Evolutionary conservation across 92 coral and sea anemone genomes (phyloP).

Genomic region (Bergia sp.): DNA sequence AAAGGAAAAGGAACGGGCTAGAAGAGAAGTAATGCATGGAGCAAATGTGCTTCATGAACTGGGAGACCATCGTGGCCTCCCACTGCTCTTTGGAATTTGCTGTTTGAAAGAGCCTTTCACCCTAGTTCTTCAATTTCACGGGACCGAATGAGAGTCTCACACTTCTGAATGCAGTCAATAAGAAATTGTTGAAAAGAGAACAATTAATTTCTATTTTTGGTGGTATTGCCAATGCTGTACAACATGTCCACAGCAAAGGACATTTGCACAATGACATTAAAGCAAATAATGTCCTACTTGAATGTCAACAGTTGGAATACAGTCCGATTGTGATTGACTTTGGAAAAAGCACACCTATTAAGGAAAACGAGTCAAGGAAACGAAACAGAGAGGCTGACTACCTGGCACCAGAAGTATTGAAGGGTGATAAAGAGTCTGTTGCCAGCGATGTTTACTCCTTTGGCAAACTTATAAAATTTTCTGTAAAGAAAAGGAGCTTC

Average conservation of each 20-base stretch:
- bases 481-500: no score
- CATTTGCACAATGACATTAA: constrained; percentile 60
- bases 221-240: constrained; percentile 35
- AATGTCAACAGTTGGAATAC: constrained; percentile 23
- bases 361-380: constrained; percentile 19
- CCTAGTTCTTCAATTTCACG: constrained; percentile 58
- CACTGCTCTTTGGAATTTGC: constrained; percentile 30
- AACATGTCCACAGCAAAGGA: constrained; percentile 51
- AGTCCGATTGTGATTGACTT: no score
- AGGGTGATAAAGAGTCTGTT: no score
- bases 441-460: no score
- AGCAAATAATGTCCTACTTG: constrained; percentile 61
- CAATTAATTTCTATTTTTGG: constrained; percentile 13
- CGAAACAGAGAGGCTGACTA: constrained; percentile 37
- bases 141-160: constrained; percentile 57
- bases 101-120: constrained; percentile 42
- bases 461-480: no score
- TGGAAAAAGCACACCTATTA: constrained; percentile 50
- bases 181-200: constrained; percentile 34
- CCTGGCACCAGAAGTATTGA: constrained; percentile 63
- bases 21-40: not conserved
- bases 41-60: not conserved
- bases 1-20: constrained; percentile 45
- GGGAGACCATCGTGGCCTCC: no score
- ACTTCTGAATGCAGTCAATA: constrained; percentile 45